Percentiles rank a stretch among this genome's conserved stretches.
Evolutionary conservation across 2,113 vertebrate species (phyloP).

Genomic region (Neolamprologus falcicula): DNA sequence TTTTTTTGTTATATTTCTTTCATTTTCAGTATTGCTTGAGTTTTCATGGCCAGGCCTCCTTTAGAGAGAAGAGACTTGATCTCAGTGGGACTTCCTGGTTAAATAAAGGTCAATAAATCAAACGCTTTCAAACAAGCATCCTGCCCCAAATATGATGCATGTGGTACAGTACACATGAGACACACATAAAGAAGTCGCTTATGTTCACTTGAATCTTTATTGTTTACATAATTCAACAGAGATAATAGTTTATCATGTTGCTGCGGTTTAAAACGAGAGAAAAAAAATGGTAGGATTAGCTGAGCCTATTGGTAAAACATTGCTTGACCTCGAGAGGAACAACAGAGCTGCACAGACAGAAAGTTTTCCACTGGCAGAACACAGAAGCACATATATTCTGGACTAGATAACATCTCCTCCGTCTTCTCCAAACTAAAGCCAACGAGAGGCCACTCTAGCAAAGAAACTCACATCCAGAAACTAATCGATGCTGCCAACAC

Average conservation of each 20-base stretch:
- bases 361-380: slow-evolving; percentile 38
- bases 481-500: slow-evolving; percentile 41
- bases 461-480: slow-evolving; percentile 19
- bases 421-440: background rate
- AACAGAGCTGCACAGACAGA: slow-evolving; percentile 46
- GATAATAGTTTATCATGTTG: slow-evolving; percentile 57
- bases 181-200: background rate
- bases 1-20: background rate
- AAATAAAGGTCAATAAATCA: background rate
- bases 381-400: slow-evolving; percentile 50
- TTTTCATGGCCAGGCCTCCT: background rate
- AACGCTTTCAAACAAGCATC: background rate
- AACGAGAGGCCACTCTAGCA: background rate
- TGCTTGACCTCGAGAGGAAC: slow-evolving; percentile 37
- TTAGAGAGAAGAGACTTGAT: background rate
- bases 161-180: background rate
- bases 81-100: background rate
- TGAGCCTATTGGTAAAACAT: slow-evolving; percentile 42
- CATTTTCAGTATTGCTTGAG: background rate
- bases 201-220: slow-evolving; percentile 68
- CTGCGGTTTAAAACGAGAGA: slow-evolving; percentile 38
- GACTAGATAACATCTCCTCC: background rate
- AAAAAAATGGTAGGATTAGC: slow-evolving; percentile 12
- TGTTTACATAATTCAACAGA: slow-evolving; percentile 73
- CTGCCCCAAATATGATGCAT: background rate